These are phyloP conservation scores for Drosophila pandora DNA, from an alignment of 1,140 invertebrate genomes.

Conservation along the genomic window DNA sequence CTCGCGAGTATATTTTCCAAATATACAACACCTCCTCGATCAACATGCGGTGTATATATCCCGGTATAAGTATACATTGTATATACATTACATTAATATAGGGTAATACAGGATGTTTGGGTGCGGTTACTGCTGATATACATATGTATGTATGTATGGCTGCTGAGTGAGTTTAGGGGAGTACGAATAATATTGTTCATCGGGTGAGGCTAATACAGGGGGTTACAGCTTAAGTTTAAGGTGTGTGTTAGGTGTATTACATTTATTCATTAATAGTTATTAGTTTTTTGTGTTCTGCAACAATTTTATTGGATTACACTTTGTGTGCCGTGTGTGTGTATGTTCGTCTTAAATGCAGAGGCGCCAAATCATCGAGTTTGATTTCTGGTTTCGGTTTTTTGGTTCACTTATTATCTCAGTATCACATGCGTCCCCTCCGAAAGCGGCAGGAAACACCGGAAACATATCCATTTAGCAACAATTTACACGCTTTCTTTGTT, in stretches of 20 bases:
- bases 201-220: slow-evolving; percentile 17
- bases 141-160: background rate
- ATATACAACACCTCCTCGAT: slow-evolving; percentile 37
- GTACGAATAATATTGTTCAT: slow-evolving; percentile 23
- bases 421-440: slow-evolving; percentile 77
- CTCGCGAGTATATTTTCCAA: slow-evolving; percentile 57
- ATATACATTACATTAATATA: slow-evolving; percentile 45
- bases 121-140: background rate
- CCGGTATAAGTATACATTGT: slow-evolving; percentile 27
- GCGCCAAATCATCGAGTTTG: slow-evolving; percentile 49
- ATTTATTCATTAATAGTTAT: background rate
- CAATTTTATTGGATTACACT: slow-evolving; percentile 27
- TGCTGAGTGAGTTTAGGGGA: background rate
- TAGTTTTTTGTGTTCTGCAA: slow-evolving; percentile 18
- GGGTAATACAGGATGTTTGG: slow-evolving; percentile 26
- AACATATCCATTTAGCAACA: slow-evolving; percentile 78
- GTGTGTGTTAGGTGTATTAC: background rate
- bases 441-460: slow-evolving; percentile 49
- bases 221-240: slow-evolving; percentile 17
- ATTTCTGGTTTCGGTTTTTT: slow-evolving; percentile 42
- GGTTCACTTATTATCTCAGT: slow-evolving; percentile 83
- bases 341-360: slow-evolving; percentile 46
- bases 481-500: slow-evolving; percentile 43
- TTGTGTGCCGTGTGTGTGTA: slow-evolving; percentile 25
- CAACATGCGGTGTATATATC: slow-evolving; percentile 52